A percentile compares a stretch with the other conserved stretches of the same genome.
Conservation (phyloP, 1,140 invertebrate genomes). For the Eurosta solidaginis region DNA sequence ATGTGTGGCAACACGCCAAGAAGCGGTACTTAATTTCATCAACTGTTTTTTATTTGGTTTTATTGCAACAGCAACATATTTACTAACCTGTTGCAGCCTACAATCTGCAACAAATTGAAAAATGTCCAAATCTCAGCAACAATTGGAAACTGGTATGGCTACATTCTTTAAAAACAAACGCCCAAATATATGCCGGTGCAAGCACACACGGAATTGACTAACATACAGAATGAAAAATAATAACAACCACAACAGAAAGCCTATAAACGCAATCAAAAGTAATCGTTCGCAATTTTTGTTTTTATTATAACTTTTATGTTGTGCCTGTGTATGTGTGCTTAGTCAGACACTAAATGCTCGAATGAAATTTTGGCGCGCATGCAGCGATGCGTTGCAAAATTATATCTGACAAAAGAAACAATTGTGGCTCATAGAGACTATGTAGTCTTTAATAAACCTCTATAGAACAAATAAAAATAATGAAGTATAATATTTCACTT, state of each 20-base stretch:
- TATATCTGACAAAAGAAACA: not conserved
- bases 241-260: not conserved
- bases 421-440: too few relatives aligned
- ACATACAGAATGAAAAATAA: not conserved
- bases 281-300: not conserved
- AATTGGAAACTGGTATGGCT: not conserved
- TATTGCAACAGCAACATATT: too few relatives aligned
- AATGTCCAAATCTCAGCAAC: too few relatives aligned
- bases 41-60: not conserved
- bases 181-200: not conserved
- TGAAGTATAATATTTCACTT: too few relatives aligned
- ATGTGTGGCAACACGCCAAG: not conserved
- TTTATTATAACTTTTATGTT: not conserved
- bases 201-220: not conserved
- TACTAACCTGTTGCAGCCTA: too few relatives aligned
- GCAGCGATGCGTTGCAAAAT: constrained; percentile 17
- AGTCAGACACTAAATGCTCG: not conserved
- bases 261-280: not conserved
- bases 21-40: not conserved
- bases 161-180: not conserved
- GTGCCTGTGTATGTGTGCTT: not conserved
- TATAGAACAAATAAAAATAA: too few relatives aligned
- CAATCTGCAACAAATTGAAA: too few relatives aligned
- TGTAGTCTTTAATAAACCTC: too few relatives aligned
- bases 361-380: constrained; percentile 15